These are phyloP conservation scores for Daboia siamensis DNA, from an alignment of 2,113 vertebrate genomes.

Conservation along the genomic window DNA sequence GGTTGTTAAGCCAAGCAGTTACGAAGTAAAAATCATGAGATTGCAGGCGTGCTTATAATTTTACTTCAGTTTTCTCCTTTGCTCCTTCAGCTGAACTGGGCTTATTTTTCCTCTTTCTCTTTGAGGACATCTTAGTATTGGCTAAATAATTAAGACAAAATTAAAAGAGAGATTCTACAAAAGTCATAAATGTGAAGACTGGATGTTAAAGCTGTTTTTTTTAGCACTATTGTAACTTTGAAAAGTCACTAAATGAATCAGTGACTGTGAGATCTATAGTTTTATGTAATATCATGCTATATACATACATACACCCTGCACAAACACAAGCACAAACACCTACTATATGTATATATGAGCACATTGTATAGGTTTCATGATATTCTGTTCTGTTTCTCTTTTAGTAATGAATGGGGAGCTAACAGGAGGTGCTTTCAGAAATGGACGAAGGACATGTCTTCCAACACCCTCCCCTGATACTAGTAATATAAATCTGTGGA, in stretches of 20 bases:
- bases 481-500: constrained; percentile 98
- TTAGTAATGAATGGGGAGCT: constrained; percentile 94
- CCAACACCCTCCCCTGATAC: constrained; percentile 91
- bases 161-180: background rate
- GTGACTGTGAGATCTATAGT: background rate
- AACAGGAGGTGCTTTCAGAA: constrained; percentile 88
- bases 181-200: background rate
- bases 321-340: background rate
- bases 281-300: background rate
- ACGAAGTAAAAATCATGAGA: background rate
- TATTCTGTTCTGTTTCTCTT: constrained; percentile 31
- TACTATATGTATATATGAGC: background rate
- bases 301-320: background rate
- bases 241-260: background rate
- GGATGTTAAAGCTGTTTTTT: background rate
- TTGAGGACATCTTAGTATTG: background rate
- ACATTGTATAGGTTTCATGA: constrained; percentile 10
- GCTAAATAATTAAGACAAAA: background rate
- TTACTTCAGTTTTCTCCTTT: background rate
- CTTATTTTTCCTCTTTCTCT: background rate
- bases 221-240: background rate
- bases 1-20: background rate
- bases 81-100: background rate
- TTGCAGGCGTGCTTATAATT: background rate
- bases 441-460: constrained; percentile 90